phyloP scores from a whole-genome alignment of 2,888 invertebrate genomes.

The Drosophila barbarae region DNA sequence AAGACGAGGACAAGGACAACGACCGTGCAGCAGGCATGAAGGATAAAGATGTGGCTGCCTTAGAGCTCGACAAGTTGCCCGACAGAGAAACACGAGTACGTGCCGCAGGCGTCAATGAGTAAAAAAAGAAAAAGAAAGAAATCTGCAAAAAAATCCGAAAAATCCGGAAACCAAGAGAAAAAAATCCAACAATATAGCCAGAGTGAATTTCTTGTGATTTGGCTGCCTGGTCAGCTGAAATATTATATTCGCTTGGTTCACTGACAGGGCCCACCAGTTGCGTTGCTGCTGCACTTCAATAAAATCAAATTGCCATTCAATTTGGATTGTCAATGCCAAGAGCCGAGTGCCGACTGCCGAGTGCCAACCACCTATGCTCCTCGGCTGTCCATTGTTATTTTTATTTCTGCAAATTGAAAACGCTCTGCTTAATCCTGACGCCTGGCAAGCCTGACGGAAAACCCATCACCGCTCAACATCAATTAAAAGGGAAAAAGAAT shows the following conservation, averaged over 20 bases:
- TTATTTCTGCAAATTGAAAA: slow-evolving; percentile 55
- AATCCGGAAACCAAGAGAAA: background rate
- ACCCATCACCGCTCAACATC: slow-evolving; percentile 56
- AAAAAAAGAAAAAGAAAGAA: slow-evolving; percentile 17
- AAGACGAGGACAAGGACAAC: slow-evolving; percentile 48
- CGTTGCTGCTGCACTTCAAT: slow-evolving; percentile 62
- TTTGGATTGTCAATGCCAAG: slow-evolving; percentile 58
- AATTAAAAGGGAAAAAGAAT: slow-evolving; percentile 48
- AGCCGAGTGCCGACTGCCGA: slow-evolving; percentile 8
- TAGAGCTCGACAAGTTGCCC: slow-evolving; percentile 41
- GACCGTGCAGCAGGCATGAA: slow-evolving; percentile 2
- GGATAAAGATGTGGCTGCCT: slow-evolving; percentile 11
- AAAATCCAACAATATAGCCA: slow-evolving; percentile 17
- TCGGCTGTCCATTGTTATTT: slow-evolving; percentile 27
- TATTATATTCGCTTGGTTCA: slow-evolving; percentile 58
- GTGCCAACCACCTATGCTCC: slow-evolving; percentile 25
- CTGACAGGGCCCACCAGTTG: slow-evolving; percentile 70
- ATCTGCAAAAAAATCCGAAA: slow-evolving; percentile 7
- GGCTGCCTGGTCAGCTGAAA: slow-evolving; percentile 49
- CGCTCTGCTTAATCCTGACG: slow-evolving; percentile 56
- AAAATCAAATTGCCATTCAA: slow-evolving; percentile 63
- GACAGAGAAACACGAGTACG: slow-evolving; percentile 45
- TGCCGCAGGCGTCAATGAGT: slow-evolving; percentile 52
- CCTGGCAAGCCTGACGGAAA: slow-evolving; percentile 44
- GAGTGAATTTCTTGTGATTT: slow-evolving; percentile 25